Evolutionary conservation across 2,113 vertebrate genomes (phyloP).

Genomic region (Sander lucioperca): DNA sequence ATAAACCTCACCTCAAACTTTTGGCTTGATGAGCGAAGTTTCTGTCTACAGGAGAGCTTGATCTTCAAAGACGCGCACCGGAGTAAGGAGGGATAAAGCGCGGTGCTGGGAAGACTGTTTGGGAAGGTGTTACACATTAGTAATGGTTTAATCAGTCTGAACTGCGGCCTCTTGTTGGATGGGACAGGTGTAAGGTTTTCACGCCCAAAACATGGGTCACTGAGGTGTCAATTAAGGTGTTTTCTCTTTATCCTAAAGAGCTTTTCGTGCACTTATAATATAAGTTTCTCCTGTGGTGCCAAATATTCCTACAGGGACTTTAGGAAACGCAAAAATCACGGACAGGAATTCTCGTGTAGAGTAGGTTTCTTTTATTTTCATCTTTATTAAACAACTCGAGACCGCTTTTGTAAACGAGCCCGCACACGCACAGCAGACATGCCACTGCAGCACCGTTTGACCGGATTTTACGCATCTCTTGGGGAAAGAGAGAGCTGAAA

Average conservation of each 20-base stretch:
- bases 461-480: slow-evolving; percentile 63
- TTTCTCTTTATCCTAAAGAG: neutral
- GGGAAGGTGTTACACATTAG: slow-evolving; percentile 55
- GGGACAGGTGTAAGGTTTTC: slow-evolving; percentile 69
- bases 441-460: slow-evolving; percentile 47
- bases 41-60: slow-evolving; percentile 7
- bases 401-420: slow-evolving; percentile 1
- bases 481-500: slow-evolving; percentile 53
- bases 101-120: slow-evolving; percentile 21
- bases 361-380: neutral
- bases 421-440: slow-evolving; percentile 43
- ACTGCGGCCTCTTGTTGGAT: slow-evolving; percentile 38
- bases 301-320: neutral
- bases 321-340: neutral
- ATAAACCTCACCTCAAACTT: slow-evolving; percentile 15
- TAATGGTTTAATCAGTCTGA: slow-evolving; percentile 46
- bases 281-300: neutral
- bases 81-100: slow-evolving; percentile 19
- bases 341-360: neutral
- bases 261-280: neutral
- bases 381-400: neutral
- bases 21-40: slow-evolving; percentile 26
- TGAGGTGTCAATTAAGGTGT: slow-evolving; percentile 4
- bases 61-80: slow-evolving; percentile 49
- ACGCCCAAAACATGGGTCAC: slow-evolving; percentile 37